A percentile compares a stretch with the other conserved stretches of the same genome.
These are phyloP conservation scores for Orientallactaga sibirica DNA, from an alignment of 2,797 vertebrate genomes.

Conservation along the genomic window DNA sequence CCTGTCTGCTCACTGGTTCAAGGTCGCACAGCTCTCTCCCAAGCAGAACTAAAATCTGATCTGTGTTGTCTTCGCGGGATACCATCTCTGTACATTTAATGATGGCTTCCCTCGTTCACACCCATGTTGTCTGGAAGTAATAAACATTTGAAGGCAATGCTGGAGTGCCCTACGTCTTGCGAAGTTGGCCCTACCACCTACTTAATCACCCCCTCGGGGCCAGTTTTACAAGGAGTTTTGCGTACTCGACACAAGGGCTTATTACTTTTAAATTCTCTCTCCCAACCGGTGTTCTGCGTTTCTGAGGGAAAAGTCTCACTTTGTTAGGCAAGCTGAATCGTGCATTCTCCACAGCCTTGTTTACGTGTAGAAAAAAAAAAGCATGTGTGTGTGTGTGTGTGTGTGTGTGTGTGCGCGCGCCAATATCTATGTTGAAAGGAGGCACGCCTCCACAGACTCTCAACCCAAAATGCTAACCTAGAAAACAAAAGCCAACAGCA, in stretches of 20 bases:
- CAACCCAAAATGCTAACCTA: conserved; percentile 46
- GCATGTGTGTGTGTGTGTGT: too few species aligned
- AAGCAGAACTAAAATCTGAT: not conserved
- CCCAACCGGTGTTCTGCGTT: not conserved
- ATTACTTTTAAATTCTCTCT: conserved; percentile 23
- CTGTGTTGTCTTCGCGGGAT: not conserved
- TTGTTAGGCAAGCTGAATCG: conserved; percentile 70
- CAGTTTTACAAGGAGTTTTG: conserved; percentile 36
- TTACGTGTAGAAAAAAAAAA: conserved; percentile 58
- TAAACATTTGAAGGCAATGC: conserved; percentile 15
- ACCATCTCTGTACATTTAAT: not conserved
- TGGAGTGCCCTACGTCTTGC: conserved; percentile 26
- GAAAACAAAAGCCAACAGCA: conserved; percentile 15
- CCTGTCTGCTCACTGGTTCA: not conserved
- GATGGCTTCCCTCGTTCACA: conserved; percentile 6
- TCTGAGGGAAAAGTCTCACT: conserved; percentile 58
- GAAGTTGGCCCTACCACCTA: not conserved
- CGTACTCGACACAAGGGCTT: not conserved
- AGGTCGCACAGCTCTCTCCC: conserved; percentile 6
- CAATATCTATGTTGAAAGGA: conserved; percentile 78
- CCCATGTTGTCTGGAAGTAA: conserved; percentile 58
- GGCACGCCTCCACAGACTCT: conserved; percentile 69
- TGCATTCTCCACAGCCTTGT: conserved; percentile 62
- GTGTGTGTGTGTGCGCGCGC: too few species aligned
- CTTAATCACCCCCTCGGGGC: not conserved